A percentile compares a stretch with the other conserved stretches of the same genome.
phyloP scores from a whole-genome alignment of 2,113 vertebrate species.

The Cacatua alba region DNA sequence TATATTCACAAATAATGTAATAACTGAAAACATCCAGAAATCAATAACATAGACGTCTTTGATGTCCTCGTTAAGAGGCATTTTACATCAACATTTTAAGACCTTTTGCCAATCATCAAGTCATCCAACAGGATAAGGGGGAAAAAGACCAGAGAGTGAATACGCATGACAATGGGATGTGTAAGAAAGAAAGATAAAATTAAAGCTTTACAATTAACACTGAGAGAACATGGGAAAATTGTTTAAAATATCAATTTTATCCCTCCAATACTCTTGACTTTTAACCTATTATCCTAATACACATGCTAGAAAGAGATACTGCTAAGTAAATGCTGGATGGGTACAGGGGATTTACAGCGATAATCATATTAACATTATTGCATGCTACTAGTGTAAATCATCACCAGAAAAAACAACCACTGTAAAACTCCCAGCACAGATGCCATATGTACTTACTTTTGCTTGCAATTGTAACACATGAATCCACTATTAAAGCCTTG shows the following conservation, averaged over 20 bases:
- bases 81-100: background rate
- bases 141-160: background rate
- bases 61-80: background rate
- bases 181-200: background rate
- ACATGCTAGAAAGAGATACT: background rate
- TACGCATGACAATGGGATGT: background rate
- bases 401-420: background rate
- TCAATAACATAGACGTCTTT: background rate
- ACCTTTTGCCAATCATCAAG: background rate
- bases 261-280: background rate
- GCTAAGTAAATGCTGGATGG: background rate
- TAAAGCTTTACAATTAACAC: background rate
- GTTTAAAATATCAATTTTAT: background rate
- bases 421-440: background rate
- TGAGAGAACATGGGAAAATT: background rate
- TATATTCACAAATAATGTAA: background rate
- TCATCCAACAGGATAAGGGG: background rate
- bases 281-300: background rate
- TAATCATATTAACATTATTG: background rate
- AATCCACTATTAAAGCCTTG: background rate
- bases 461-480: background rate
- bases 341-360: background rate
- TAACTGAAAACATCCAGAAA: background rate
- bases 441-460: background rate
- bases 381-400: background rate